Evolutionary conservation across 2,797 vertebrate species (phyloP).

Genomic region (Acrocephalus scirpaceus): DNA sequence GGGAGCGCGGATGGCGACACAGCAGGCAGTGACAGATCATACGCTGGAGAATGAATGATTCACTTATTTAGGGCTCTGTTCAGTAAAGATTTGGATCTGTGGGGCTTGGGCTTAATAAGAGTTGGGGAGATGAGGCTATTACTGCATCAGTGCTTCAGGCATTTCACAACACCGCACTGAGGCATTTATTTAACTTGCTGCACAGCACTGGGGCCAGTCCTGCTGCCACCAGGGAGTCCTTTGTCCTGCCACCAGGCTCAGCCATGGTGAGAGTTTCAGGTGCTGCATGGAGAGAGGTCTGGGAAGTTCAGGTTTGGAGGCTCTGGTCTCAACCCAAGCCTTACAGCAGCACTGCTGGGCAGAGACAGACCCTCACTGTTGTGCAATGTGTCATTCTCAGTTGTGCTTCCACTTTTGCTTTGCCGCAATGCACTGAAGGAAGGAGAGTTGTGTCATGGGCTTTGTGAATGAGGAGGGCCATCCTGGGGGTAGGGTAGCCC

Average conservation of each 20-base stretch:
- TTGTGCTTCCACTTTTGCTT: neutral
- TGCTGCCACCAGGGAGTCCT: neutral
- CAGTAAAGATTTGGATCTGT: slow-evolving; percentile 5
- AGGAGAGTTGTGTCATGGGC: rapidly evolving
- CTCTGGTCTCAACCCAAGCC: neutral
- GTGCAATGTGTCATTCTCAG: neutral
- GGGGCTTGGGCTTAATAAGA: neutral
- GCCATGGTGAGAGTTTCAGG: rapidly evolving
- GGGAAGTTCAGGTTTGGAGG: neutral
- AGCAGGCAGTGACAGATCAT: neutral
- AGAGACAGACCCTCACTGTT: rapidly evolving
- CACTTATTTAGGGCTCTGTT: slow-evolving; percentile 5
- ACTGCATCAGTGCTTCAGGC: neutral
- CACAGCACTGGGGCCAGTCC: neutral
- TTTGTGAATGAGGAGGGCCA: neutral
- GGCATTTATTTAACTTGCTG: neutral
- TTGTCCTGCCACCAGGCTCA: neutral
- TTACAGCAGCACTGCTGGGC: rapidly evolving
- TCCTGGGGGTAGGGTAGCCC: neutral
- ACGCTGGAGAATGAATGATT: neutral
- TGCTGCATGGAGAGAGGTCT: neutral
- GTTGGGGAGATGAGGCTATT: neutral
- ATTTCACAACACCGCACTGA: neutral
- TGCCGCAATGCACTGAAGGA: neutral
- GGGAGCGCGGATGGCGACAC: neutral